Conservation (phyloP, 2,888 invertebrate genomes). For the Idaea straminata region DNA sequence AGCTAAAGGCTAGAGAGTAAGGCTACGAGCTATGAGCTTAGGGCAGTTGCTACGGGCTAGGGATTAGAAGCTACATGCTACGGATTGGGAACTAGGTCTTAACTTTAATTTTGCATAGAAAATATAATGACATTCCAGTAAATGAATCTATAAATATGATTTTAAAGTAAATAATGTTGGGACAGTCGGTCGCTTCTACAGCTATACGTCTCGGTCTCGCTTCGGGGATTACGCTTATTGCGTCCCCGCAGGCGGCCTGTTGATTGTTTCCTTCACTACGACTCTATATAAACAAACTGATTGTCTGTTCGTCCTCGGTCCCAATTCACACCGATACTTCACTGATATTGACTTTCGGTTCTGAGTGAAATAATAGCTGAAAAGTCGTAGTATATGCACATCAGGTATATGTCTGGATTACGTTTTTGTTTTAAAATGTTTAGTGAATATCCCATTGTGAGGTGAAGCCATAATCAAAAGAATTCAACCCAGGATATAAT, state of each 20-base stretch:
- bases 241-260: conserved; percentile 58
- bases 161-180: not conserved
- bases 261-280: conserved; percentile 64
- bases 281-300: conserved; percentile 68
- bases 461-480: too few species aligned
- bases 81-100: too few species aligned
- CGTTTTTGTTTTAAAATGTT: conserved; percentile 13
- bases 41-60: not conserved
- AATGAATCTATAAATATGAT: not conserved
- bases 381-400: not conserved
- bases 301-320: conserved; percentile 52
- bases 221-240: conserved; percentile 71
- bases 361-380: not conserved
- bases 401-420: not conserved
- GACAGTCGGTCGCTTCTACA: conserved; percentile 34
- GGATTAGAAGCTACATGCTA: not conserved
- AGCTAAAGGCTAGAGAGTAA: too few species aligned
- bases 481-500: too few species aligned
- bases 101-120: not conserved
- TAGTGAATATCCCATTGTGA: conserved; percentile 26
- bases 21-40: not conserved
- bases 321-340: conserved; percentile 26
- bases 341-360: not conserved
- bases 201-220: conserved; percentile 37
- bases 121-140: not conserved